A percentile compares a stretch with the other conserved stretches of the same genome.
Evolutionary conservation across 2,888 invertebrate genomes (phyloP).

Genomic region (Eristalis pertinax): DNA sequence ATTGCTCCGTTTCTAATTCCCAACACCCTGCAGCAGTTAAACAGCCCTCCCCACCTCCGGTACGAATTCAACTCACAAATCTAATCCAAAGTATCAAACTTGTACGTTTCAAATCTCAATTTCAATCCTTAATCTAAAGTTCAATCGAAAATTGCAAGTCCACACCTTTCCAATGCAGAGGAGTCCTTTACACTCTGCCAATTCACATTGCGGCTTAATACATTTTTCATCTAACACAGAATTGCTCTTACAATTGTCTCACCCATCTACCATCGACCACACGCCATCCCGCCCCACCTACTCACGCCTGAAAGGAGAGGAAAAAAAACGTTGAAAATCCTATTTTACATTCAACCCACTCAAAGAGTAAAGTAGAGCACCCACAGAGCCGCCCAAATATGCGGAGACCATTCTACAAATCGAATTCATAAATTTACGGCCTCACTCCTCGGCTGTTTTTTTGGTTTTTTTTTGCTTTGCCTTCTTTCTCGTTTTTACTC

Average conservation of each 20-base stretch:
- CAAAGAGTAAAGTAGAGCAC: background rate
- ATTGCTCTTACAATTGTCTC: conserved; percentile 59
- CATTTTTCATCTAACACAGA: conserved; percentile 67
- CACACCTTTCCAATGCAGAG: background rate
- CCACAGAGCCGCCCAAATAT: conserved; percentile 37
- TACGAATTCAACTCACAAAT: background rate
- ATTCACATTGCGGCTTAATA: conserved; percentile 65
- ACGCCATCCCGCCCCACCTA: background rate
- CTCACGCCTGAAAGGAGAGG: background rate
- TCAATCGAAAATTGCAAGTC: background rate
- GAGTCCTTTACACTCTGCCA: conserved; percentile 7
- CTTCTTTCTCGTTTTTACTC: background rate
- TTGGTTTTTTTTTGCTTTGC: background rate
- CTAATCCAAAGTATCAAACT: background rate
- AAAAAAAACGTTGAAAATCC: conserved; percentile 16
- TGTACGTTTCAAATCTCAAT: background rate
- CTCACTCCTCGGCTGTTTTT: conserved; percentile 35
- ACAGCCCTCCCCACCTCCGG: background rate
- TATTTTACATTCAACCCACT: conserved; percentile 37
- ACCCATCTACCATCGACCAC: background rate
- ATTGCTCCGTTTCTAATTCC: background rate
- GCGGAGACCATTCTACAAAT: conserved; percentile 61
- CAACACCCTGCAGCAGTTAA: background rate
- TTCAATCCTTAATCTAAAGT: background rate
- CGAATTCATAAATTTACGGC: conserved; percentile 68